Evolutionary conservation across 2,113 vertebrate genomes (phyloP).

Genomic region (Thamnaconus septentrionalis): DNA sequence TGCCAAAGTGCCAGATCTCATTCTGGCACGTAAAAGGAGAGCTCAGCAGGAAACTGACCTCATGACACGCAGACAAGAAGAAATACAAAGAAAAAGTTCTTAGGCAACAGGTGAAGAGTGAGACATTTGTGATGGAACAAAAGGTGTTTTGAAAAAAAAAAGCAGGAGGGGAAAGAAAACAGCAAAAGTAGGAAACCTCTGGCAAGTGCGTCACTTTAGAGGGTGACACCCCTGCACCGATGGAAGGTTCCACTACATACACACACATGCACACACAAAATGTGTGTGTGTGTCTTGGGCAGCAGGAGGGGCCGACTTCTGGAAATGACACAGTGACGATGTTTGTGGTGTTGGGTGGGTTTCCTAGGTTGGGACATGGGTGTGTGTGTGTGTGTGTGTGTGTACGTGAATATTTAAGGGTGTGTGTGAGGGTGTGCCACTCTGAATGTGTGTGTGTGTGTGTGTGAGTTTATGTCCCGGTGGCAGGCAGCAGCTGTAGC

Average conservation of each 20-base stretch:
- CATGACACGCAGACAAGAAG: conserved; percentile 67
- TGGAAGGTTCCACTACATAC: conserved; percentile 70
- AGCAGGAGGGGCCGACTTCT: conserved; percentile 29
- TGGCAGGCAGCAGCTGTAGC: conserved; percentile 49
- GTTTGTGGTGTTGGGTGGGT: conserved; percentile 55
- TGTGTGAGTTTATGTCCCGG: conserved; percentile 69
- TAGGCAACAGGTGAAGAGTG: too few relatives aligned
- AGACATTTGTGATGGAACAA: background rate
- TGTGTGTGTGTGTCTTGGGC: conserved; percentile 16
- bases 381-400: conserved; percentile 56
- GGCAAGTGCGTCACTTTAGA: conserved; percentile 58
- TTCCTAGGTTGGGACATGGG: conserved; percentile 45
- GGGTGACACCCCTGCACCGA: conserved; percentile 67
- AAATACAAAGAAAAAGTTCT: conserved; percentile 76
- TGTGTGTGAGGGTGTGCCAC: conserved; percentile 30
- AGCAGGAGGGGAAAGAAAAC: conserved; percentile 11
- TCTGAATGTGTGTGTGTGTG: conserved; percentile 58
- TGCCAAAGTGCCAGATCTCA: too few relatives aligned
- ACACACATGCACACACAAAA: conserved; percentile 22
- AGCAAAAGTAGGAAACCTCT: conserved; percentile 60
- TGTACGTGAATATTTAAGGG: conserved; percentile 35
- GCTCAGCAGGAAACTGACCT: too few relatives aligned
- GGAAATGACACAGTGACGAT: conserved; percentile 45
- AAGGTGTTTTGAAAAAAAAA: background rate
- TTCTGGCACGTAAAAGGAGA: too few relatives aligned